These are phyloP conservation scores for Halictus quadricinctus DNA, from an alignment of 2,888 invertebrate species.

Conservation along the genomic window DNA sequence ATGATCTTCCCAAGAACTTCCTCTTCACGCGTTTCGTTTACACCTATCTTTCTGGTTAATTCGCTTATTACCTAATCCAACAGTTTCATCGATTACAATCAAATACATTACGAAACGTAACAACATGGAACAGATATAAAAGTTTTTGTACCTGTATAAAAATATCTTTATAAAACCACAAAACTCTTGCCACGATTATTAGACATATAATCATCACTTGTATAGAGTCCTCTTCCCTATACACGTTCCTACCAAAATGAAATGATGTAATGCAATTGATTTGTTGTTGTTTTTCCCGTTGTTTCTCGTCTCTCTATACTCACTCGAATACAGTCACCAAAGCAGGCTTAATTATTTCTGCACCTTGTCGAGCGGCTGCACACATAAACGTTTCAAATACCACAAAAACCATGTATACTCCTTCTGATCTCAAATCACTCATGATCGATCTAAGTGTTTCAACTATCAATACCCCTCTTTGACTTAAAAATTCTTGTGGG, in stretches of 20 bases:
- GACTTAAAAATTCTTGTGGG: conserved; percentile 90
- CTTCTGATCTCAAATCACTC: conserved; percentile 90
- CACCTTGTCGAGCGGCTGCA: conserved; percentile 89
- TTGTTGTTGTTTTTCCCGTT: not conserved
- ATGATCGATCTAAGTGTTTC: conserved; percentile 88
- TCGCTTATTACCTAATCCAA: conserved; percentile 72
- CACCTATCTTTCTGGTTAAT: conserved; percentile 72
- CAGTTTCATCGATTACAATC: conserved; percentile 7
- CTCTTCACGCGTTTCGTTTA: conserved; percentile 84
- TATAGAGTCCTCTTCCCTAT: conserved; percentile 88
- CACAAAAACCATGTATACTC: conserved; percentile 88
- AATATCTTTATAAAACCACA: conserved; percentile 85
- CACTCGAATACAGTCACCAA: conserved; percentile 86
- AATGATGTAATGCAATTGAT: conserved; percentile 18
- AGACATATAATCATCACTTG: conserved; percentile 91
- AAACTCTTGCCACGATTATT: conserved; percentile 90
- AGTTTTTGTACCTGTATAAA: conserved; percentile 77
- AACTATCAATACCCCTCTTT: conserved; percentile 88
- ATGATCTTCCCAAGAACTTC: conserved; percentile 88
- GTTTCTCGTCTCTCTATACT: conserved; percentile 65
- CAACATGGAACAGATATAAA: not conserved
- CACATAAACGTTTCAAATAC: conserved; percentile 90
- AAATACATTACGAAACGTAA: not conserved
- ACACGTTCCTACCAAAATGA: conserved; percentile 85
- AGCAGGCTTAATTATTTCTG: conserved; percentile 87